Conservation (phyloP, 2,888 invertebrate species). For the Eupeodes latifasciatus region DNA sequence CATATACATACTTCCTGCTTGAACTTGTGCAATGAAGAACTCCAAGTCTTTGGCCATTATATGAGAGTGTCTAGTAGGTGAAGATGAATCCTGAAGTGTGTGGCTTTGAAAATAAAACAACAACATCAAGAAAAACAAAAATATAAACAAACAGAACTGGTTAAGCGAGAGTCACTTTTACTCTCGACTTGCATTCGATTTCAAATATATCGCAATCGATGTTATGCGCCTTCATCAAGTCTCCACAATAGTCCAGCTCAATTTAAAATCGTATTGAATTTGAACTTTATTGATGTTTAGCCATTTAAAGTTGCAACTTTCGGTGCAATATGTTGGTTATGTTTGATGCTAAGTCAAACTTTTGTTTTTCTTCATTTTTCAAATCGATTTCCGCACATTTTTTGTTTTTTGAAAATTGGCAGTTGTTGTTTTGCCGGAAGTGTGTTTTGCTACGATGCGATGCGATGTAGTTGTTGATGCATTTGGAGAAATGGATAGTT, state of each 20-base stretch:
- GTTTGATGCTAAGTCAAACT: conserved; percentile 29
- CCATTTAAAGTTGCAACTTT: conserved; percentile 43
- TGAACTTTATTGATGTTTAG: conserved; percentile 56
- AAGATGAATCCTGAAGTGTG: conserved; percentile 53
- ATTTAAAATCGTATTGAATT: conserved; percentile 41
- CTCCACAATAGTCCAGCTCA: conserved; percentile 1
- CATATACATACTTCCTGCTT: conserved; percentile 39
- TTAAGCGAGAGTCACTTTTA: conserved; percentile 2
- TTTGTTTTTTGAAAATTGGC: not conserved
- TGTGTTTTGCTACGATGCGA: not conserved
- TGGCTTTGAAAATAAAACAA: conserved; percentile 27
- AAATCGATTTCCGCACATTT: conserved; percentile 51
- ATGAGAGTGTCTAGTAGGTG: conserved; percentile 39
- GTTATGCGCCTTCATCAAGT: conserved; percentile 2
- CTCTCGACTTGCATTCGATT: conserved; percentile 12
- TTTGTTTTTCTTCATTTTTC: not conserved
- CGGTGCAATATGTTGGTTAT: conserved; percentile 44
- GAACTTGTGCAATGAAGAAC: conserved; percentile 30
- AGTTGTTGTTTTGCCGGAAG: conserved; percentile 48
- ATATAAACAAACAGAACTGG: conserved; percentile 11
- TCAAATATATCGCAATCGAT: not conserved
- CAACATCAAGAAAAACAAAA: not conserved
- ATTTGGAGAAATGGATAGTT: conserved; percentile 27
- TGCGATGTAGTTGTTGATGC: not conserved
- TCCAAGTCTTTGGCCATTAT: not conserved